Evolutionary conservation across 2,888 invertebrate genomes (phyloP), one percentile per base, ranked within the genome.

Genomic region (Buathra laborator): DNA sequence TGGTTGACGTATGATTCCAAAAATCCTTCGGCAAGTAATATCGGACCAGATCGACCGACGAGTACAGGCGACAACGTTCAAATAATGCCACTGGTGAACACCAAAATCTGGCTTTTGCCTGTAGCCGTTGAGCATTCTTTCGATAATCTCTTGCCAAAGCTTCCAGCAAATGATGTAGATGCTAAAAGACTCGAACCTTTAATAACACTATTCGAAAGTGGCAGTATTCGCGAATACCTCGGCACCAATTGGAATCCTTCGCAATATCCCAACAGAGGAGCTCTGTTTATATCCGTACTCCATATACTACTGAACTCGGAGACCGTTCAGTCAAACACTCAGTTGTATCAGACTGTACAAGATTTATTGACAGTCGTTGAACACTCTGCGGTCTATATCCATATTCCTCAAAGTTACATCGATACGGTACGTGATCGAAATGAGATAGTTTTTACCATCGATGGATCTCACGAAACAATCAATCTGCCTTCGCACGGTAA

Each of bases 41-140:
- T 81, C 59, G 67, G 66, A 4, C n/a, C 32, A 16, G n/a, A 32
- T 56, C 79, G 62, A 51, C 68, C 64, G 4, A 46, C 48, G 9
- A 59, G 59, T 10, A 5, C 19, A 6, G 77, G 59, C 1, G 9
- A 12, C 10, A 71, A 77, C 10, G 72, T 66, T 19, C 29, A 43
- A 88, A 37, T 37, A 37, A 37, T 37, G 9, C 37, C 37, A 37
- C 37, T 37, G 9, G 59, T 86, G 24, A 86, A 89, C 88, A 88
- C 89, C 14, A 81, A 83, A 44, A 59, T 71, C 43, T 86, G 79
- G 79, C 16, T 80, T 7, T 78, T 85, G 12, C 83, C 87, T 37
- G 56, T 89, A 14, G 78, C 86, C 56, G 62, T 79, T 16, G 14
- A 46, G 3, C 24, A 88, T 56, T 89, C 89, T 16, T 88, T 85